Base-by-base conservation (phyloP, 2,113 vertebrate species). In the Percina caprodes region DNA sequence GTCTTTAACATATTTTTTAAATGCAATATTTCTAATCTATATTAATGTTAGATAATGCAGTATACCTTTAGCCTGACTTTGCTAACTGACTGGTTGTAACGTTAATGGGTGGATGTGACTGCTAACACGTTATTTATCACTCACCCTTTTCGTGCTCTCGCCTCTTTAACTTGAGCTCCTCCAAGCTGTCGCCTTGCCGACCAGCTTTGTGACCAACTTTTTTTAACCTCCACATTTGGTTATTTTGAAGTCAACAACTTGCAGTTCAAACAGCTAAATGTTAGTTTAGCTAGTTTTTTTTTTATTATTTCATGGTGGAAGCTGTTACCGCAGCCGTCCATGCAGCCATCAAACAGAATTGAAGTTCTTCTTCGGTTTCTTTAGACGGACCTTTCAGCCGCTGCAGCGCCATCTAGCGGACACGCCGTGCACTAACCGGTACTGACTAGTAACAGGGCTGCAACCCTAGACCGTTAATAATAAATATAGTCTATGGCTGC, bases 121-220 rank as follows among this genome's bases (percentile, higher is more conserved):
- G 39, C 39, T 42, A 42, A 42, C 39, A 42, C 39, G 60, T 35
- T n/a, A 11, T 1, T 30, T 6, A 23, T 23, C 21, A 54, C 48
- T 91, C 19, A 95, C 95, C 88, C 91, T 84, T 94, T 69, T 95
- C 95, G 3, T 92, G 91, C 30, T 95, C 92, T 76, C 94, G 88
- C 33, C 88, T 93, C 87, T 92, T 95, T 19, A 84, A 54, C 39
- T 90, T 89, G 1, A 95, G 69, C 80, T 93, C 92, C 52, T 94
- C 94, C 62, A 90, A 55, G 45, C 65, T 83, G 58, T 24, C 70
- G 11, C 21, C 79, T 14, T 72, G 83, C 3, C 62, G 77, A 12
- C 85, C 86, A 46, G 86, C 85, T 91, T 94, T 96, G 78, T 94
- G 92, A 0, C 81, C 71, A 16, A 95, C 87, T 75, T 82, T 87